Evolutionary conservation across 2,797 vertebrate species (phyloP).

Genomic region (Urocyon cinereoargenteus): DNA sequence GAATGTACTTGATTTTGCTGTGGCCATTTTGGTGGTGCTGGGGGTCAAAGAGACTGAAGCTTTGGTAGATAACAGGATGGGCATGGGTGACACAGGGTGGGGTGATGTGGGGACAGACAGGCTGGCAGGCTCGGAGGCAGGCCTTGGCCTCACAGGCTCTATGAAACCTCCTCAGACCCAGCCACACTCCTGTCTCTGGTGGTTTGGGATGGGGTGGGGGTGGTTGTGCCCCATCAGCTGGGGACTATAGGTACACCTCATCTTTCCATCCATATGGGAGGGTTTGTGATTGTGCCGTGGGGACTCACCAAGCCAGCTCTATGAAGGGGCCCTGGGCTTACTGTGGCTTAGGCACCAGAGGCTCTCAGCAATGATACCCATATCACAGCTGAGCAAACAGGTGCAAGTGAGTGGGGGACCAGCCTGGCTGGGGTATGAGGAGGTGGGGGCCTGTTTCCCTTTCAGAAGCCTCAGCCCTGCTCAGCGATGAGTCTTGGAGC

Average conservation of each 20-base stretch:
- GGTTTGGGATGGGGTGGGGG: background rate
- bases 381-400: background rate
- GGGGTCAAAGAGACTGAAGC: background rate
- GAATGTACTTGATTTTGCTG: background rate
- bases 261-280: background rate
- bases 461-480: background rate
- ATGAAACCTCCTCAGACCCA: background rate
- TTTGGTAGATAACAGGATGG: background rate
- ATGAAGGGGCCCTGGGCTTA: background rate
- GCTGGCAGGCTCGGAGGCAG: background rate
- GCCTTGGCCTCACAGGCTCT: background rate
- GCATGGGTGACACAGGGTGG: rapidly evolving
- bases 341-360: background rate
- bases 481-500: background rate
- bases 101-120: background rate
- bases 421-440: background rate
- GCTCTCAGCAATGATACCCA: background rate
- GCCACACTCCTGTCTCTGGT: background rate
- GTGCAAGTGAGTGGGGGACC: background rate
- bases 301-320: background rate
- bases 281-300: background rate
- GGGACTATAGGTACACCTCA: background rate
- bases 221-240: background rate
- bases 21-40: background rate
- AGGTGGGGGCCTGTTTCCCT: background rate